Conservation (phyloP, 2,113 vertebrate genomes). For the Vireo altiloquus region DNA sequence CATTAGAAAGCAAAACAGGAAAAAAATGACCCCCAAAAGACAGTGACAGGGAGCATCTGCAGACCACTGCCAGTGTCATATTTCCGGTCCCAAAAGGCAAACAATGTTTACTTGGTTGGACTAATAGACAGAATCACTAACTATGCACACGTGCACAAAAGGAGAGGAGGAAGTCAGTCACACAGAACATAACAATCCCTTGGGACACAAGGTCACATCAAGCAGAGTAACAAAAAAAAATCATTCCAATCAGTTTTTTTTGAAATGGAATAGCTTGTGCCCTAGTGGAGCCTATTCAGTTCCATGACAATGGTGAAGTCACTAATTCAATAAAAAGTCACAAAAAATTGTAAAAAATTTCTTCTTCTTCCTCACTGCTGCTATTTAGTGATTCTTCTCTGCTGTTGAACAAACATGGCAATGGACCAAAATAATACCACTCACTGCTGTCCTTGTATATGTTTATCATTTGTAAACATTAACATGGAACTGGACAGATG, state of each 20-base stretch:
- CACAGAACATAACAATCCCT: slow-evolving; percentile 48
- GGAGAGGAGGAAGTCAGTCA: slow-evolving; percentile 63
- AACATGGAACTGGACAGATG: background rate
- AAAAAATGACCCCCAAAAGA: background rate
- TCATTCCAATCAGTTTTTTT: slow-evolving; percentile 31
- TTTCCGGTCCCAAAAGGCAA: slow-evolving; percentile 45
- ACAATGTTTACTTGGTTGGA: slow-evolving; percentile 64
- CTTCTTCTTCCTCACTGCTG: background rate
- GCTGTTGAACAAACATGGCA: background rate
- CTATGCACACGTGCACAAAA: slow-evolving; percentile 32
- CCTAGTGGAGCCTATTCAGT: background rate
- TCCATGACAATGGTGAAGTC: background rate
- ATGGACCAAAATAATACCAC: background rate
- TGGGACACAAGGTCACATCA: slow-evolving; percentile 49
- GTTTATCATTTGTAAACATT: background rate
- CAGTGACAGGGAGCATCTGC: slow-evolving; percentile 58
- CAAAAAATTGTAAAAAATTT: background rate
- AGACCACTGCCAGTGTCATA: slow-evolving; percentile 48
- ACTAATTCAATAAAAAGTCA: background rate
- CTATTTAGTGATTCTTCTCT: background rate
- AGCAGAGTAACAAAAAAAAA: slow-evolving; percentile 40
- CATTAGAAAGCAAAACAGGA: background rate
- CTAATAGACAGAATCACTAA: slow-evolving; percentile 73
- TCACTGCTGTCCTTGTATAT: background rate
- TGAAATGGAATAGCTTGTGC: background rate